A percentile compares a stretch with the other conserved stretches of the same genome.
These are phyloP conservation scores for Buathra laborator DNA, from an alignment of 2,888 invertebrate genomes.

Conservation along the genomic window DNA sequence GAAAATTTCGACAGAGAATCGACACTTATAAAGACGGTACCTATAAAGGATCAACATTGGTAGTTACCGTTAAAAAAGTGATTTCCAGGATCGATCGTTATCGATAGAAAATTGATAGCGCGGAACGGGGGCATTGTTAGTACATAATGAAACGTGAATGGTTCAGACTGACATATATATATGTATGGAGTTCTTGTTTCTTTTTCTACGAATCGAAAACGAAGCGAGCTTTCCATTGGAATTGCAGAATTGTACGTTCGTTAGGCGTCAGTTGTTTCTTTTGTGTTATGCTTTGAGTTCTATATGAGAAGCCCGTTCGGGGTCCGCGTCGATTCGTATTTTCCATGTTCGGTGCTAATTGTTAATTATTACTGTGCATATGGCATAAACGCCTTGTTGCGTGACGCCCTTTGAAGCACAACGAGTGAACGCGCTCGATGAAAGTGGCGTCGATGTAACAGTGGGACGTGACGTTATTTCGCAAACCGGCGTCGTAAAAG, in stretches of 20 bases:
- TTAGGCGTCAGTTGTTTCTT: slow-evolving; percentile 3
- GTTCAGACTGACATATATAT: not conserved
- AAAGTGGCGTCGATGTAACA: slow-evolving; percentile 1
- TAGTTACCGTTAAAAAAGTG: not conserved
- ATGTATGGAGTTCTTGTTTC: not conserved
- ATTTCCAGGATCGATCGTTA: not conserved
- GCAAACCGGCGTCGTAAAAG: slow-evolving; percentile 10
- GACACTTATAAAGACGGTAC: no score
- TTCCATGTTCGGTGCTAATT: slow-evolving; percentile 23
- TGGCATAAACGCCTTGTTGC: slow-evolving; percentile 1
- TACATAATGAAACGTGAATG: not conserved
- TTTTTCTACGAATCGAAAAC: not conserved
- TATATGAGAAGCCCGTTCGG: not conserved
- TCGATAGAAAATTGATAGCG: not conserved
- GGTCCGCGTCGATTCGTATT: not conserved
- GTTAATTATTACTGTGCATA: slow-evolving; percentile 32
- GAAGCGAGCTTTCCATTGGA: not conserved
- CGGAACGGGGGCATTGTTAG: not conserved
- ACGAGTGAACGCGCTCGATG: not conserved
- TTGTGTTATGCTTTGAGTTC: not conserved
- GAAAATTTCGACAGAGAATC: no score
- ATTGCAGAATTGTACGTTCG: not conserved
- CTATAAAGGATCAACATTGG: not conserved
- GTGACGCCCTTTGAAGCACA: slow-evolving; percentile 14
- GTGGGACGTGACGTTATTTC: slow-evolving; percentile 5